Evolutionary conservation across 1,140 invertebrate genomes (phyloP).

Genomic region (Drosophila aff.): DNA sequence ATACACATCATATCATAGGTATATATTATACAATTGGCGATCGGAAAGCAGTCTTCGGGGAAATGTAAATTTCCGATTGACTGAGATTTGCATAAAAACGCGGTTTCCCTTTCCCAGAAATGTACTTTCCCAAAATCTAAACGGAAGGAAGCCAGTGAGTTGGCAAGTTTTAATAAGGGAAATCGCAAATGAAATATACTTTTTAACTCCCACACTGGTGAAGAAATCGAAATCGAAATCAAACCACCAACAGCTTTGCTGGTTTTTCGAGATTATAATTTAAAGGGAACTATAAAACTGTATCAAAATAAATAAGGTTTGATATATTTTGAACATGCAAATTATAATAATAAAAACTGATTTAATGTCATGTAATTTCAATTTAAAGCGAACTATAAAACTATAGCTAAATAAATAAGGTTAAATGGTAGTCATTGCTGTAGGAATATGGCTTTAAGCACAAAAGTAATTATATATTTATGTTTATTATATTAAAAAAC

Average conservation of each 20-base stretch:
- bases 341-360: too few relatives aligned
- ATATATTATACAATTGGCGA: slow-evolving; percentile 12
- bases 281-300: not conserved
- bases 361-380: too few relatives aligned
- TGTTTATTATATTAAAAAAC: not conserved
- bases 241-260: not conserved
- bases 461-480: not conserved
- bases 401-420: too few relatives aligned
- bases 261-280: not conserved
- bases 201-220: slow-evolving; percentile 6
- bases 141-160: slow-evolving; percentile 37
- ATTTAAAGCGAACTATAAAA: too few relatives aligned
- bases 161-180: slow-evolving; percentile 24
- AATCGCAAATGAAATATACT: not conserved
- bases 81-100: slow-evolving; percentile 30
- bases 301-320: not conserved
- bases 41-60: slow-evolving; percentile 10
- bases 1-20: not conserved
- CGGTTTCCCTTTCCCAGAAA: slow-evolving; percentile 25
- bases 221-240: slow-evolving; percentile 3
- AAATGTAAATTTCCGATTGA: slow-evolving; percentile 29
- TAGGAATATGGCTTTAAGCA: not conserved
- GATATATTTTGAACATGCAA: rapidly evolving
- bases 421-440: too few relatives aligned
- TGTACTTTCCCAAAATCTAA: slow-evolving; percentile 35